Evolutionary conservation across 2,113 vertebrate genomes (phyloP), one percentile per base, ranked within the genome.

Genomic region (Marmota flaviventris): DNA sequence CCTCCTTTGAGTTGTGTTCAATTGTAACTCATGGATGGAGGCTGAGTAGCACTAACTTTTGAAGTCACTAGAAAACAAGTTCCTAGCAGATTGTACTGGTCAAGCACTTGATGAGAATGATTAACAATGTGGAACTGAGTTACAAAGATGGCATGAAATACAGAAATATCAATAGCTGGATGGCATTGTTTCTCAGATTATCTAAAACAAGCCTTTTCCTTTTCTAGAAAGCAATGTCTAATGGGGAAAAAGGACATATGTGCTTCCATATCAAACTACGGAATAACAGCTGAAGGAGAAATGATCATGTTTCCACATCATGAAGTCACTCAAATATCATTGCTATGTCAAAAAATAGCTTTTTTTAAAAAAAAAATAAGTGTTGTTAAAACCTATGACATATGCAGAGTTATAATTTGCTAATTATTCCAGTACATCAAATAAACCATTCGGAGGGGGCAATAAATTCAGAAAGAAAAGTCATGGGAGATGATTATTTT

Each of bases 61-160:
- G 73, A 22, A 79, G 70, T 76, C 73, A 90, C 3, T 24, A 11
- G 16, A 83, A 45, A 87, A 1, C 0, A 1, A 18, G 83, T n/a
- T 94, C 27, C 65, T 1, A 67, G 67, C 67, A 94, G 51, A 9
- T 34, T 39, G 77, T 1, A 8, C 53, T 93, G 95, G 73, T 61
- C 91, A 91, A 90, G 27, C 0, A 0, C 32, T 95, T 93, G 48
- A 85, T 29, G 51, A 8, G 82, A 94, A 87, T 4, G 13, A 95
- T 1, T 22, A 65, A 92, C 0, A 0, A 86, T 4, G 95, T 96
- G 85, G 56, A 95, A 65, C 32, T 73, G 81, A 97, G 88, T 93
- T 89, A 76, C 72, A 78, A 94, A 94, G 73, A 94, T 92, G 92
- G 73, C 67, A 90, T 32, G 48, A 92, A 86, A 84, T 84, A 79